These are phyloP conservation scores for Umimayanthus kanabou DNA, from an alignment of 92 coral and sea anemone species.

Conservation along the genomic window DNA sequence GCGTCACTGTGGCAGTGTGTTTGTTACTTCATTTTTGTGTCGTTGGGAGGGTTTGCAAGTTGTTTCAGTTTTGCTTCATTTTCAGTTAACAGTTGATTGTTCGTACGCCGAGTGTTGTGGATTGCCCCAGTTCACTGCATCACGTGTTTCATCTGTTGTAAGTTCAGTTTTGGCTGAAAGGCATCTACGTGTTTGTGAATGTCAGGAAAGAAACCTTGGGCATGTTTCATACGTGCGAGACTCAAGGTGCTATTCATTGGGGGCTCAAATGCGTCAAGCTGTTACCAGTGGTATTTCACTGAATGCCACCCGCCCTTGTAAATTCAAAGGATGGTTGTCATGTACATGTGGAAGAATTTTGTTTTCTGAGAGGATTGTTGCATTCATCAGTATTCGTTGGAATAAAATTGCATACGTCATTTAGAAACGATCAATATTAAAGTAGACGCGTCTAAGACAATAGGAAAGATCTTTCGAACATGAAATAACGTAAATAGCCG, in stretches of 20 bases:
- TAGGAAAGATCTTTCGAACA: no score
- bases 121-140: neutral
- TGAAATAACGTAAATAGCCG: no score
- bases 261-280: constrained; percentile 29
- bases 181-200: constrained; percentile 13
- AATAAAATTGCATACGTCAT: no score
- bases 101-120: neutral
- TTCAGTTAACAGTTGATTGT: constrained; percentile 5
- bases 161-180: neutral
- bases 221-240: constrained; percentile 8
- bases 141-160: neutral
- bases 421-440: no score
- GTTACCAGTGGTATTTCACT: constrained; percentile 26
- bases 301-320: constrained; percentile 19
- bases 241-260: constrained; percentile 28
- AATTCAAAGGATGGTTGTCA: no score
- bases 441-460: no score
- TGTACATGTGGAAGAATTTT: no score
- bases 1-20: constrained; percentile 1
- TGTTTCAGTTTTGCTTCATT: constrained; percentile 20
- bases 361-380: no score
- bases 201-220: constrained; percentile 48
- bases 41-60: neutral
- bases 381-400: no score
- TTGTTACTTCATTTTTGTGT: constrained; percentile 26